A percentile compares a stretch with the other conserved stretches of the same genome.
Evolutionary conservation across 2,797 vertebrate species (phyloP).

Genomic region (Pygocentrus nattereri): DNA sequence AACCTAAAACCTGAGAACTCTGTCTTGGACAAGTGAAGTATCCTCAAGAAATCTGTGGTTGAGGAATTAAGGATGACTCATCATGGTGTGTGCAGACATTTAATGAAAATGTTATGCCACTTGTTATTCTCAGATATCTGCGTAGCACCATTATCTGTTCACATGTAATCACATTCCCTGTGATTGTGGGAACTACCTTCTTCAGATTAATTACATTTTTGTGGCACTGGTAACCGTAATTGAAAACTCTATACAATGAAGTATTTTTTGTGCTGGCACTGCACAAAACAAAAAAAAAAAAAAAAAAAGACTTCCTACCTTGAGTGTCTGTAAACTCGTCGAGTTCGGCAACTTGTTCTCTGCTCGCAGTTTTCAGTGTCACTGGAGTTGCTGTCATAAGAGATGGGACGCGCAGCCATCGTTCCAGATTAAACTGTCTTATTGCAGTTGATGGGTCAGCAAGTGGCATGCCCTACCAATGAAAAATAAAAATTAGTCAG

Average conservation of each 20-base stretch:
- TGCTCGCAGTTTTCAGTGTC: constrained; percentile 89
- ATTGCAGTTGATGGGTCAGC: constrained; percentile 11
- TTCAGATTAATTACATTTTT: neutral
- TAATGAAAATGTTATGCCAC: neutral
- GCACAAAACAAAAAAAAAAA: neutral
- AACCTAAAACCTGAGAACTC: neutral
- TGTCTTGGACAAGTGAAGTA: no score
- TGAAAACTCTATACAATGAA: neutral
- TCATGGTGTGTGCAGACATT: neutral
- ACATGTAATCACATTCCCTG: no score
- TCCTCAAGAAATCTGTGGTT: neutral
- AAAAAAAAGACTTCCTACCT: constrained; percentile 73
- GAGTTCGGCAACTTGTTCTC: constrained; percentile 86
- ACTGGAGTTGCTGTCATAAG: constrained; percentile 91
- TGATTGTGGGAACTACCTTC: no score
- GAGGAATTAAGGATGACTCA: no score
- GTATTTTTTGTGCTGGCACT: no score
- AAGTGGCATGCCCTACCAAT: constrained; percentile 27
- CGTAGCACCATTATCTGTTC: neutral
- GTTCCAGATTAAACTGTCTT: constrained; percentile 8
- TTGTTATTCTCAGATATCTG: neutral
- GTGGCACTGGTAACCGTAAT: neutral
- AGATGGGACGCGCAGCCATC: constrained; percentile 87
- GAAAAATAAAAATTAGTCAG: neutral
- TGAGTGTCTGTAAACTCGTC: constrained; percentile 86